phyloP scores from a whole-genome alignment of 1,140 invertebrate species.

The Drosophila pachea region DNA sequence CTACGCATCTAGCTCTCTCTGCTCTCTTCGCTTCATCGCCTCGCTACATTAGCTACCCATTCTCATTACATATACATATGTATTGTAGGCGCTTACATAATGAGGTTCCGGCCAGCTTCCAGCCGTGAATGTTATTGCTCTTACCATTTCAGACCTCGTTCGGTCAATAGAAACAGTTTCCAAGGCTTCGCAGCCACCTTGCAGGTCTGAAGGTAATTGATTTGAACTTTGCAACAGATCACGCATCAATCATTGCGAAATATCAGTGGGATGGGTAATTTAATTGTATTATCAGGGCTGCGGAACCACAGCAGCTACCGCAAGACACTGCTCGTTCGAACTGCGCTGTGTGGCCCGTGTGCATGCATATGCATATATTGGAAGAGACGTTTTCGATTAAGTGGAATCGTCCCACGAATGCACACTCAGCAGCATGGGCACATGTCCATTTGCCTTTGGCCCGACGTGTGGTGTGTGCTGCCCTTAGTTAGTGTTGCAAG shows the following conservation, averaged over 20 bases:
- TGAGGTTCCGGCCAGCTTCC: too few species aligned
- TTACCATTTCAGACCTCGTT: not conserved
- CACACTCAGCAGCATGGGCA: conserved; percentile 29
- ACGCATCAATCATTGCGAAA: conserved; percentile 40
- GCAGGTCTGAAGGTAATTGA: conserved; percentile 33
- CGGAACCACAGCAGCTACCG: conserved; percentile 14
- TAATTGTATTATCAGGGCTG: conserved; percentile 33
- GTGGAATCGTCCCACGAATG: too few species aligned
- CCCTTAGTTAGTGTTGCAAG: not conserved
- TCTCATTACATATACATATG: not conserved
- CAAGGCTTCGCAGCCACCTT: conserved; percentile 16
- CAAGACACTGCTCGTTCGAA: not conserved
- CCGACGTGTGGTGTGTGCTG: conserved; percentile 4
- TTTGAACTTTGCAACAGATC: conserved; percentile 38
- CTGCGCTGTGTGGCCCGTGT: not conserved
- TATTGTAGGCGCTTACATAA: not conserved
- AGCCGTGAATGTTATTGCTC: too few species aligned
- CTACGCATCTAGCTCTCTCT: too few species aligned
- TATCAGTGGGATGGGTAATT: conserved; percentile 25
- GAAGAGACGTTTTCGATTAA: conserved; percentile 14
- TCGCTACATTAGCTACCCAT: too few species aligned
- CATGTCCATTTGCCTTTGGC: conserved; percentile 17
- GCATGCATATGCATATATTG: conserved; percentile 18
- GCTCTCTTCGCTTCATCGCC: too few species aligned
- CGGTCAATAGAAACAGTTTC: not conserved